phyloP scores from a whole-genome alignment of 1,140 invertebrate species.

The Chrysomallon squamiferum region DNA sequence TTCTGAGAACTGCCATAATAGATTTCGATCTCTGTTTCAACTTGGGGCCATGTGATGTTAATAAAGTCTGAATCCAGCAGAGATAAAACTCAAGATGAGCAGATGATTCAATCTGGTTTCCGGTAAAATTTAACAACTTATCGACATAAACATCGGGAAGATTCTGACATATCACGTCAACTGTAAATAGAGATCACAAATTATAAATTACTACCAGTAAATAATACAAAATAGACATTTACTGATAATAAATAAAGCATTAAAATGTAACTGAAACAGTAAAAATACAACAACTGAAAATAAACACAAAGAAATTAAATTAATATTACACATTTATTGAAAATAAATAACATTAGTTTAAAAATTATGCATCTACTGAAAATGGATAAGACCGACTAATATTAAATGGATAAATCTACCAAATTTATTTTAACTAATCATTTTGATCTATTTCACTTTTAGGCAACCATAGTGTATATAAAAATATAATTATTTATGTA shows the following conservation, averaged over 20 bases:
- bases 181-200: constrained; percentile 67
- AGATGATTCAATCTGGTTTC: constrained; percentile 75
- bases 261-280: background rate
- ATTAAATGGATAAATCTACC: too few species aligned
- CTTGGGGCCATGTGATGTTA: constrained; percentile 70
- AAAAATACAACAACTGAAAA: background rate
- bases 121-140: constrained; percentile 75
- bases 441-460: too few species aligned
- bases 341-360: too few species aligned
- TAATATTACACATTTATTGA: background rate
- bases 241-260: background rate
- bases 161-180: constrained; percentile 75
- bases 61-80: constrained; percentile 75
- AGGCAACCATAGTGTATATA: too few species aligned
- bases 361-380: too few species aligned
- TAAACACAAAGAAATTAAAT: background rate
- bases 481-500: too few species aligned
- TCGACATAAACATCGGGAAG: constrained; percentile 80
- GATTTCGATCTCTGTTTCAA: constrained; percentile 65
- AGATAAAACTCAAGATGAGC: constrained; percentile 89
- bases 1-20: constrained; percentile 72
- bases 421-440: too few species aligned
- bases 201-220: background rate
- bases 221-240: background rate
- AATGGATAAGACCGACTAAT: too few species aligned